A percentile compares a stretch with the other conserved stretches of the same genome.
These are phyloP conservation scores for Agrotis puta DNA, from an alignment of 2,888 invertebrate species.

Conservation along the genomic window DNA sequence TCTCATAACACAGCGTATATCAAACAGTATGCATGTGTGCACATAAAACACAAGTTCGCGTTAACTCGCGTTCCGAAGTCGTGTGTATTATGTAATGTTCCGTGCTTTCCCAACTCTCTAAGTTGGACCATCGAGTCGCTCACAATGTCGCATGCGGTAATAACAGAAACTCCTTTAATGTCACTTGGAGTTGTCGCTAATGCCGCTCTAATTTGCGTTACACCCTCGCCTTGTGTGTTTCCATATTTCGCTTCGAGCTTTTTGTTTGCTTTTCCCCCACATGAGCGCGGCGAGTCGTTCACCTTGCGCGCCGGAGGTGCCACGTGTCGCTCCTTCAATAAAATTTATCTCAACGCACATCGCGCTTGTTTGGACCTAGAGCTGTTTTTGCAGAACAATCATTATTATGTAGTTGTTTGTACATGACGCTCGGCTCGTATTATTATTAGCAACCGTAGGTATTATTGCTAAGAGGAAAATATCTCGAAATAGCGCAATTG, in stretches of 20 bases:
- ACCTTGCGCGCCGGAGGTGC: slow-evolving; percentile 74
- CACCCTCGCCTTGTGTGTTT: slow-evolving; percentile 69
- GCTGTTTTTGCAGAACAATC: slow-evolving; percentile 71
- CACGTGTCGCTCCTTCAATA: slow-evolving; percentile 75
- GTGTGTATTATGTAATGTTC: slow-evolving; percentile 77
- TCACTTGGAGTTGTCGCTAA: slow-evolving; percentile 77
- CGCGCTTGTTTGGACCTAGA: slow-evolving; percentile 66
- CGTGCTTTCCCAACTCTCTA: slow-evolving; percentile 75
- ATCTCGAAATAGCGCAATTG: slow-evolving; percentile 86
- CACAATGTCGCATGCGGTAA: slow-evolving; percentile 76
- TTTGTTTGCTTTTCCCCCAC: slow-evolving; percentile 72
- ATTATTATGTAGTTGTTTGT: slow-evolving; percentile 72
- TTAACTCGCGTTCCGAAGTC: slow-evolving; percentile 73
- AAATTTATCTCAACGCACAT: slow-evolving; percentile 65
- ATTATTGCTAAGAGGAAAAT: slow-evolving; percentile 86
- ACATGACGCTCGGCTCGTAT: slow-evolving; percentile 67
- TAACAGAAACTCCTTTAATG: slow-evolving; percentile 79
- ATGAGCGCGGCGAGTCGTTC: slow-evolving; percentile 79
- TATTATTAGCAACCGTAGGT: slow-evolving; percentile 78
- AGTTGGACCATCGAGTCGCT: slow-evolving; percentile 74
- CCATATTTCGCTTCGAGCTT: slow-evolving; percentile 68
- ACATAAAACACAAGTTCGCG: slow-evolving; percentile 77
- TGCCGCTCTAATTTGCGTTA: slow-evolving; percentile 76
- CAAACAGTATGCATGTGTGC: slow-evolving; percentile 71
- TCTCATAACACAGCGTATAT: slow-evolving; percentile 75